Conservation (phyloP, 2,797 vertebrate genomes). For the Melanotaenia trifasciata region DNA sequence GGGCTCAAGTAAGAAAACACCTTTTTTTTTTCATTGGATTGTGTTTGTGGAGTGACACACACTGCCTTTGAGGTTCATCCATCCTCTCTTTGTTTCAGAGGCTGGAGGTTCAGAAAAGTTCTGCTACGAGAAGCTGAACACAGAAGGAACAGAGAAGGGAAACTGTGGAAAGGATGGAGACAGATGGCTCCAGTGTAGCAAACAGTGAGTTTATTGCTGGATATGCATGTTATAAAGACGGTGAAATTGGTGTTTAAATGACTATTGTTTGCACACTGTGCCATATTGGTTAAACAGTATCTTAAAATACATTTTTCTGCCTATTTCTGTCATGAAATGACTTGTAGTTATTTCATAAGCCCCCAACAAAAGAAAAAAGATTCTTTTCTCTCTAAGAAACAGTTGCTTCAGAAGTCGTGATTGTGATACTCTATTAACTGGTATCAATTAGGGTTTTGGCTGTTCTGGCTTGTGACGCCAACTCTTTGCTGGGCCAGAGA, state of each 20-base stretch:
- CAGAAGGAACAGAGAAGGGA: constrained; percentile 96
- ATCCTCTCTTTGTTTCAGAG: constrained; percentile 78
- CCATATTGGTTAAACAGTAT: background rate
- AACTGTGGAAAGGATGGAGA: constrained; percentile 97
- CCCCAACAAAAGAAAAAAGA: constrained; percentile 27
- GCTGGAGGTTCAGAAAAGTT: constrained; percentile 95
- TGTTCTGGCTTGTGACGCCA: too few relatives aligned
- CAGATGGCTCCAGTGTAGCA: constrained; percentile 95
- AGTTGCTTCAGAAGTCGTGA: background rate
- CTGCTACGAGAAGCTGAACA: constrained; percentile 98
- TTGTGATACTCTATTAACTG: too few relatives aligned
- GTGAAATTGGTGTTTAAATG: background rate
- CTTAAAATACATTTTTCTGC: background rate
- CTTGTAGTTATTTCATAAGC: constrained; percentile 13
- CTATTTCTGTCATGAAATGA: background rate
- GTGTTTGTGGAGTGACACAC: background rate
- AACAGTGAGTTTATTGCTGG: constrained; percentile 88
- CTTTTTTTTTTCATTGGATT: background rate
- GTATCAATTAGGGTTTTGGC: too few relatives aligned
- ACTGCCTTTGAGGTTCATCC: constrained; percentile 9
- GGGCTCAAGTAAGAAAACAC: constrained; percentile 91
- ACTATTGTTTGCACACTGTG: background rate
- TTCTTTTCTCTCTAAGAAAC: background rate
- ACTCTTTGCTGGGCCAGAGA: too few relatives aligned
- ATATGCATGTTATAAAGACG: background rate